A percentile compares a stretch with the other conserved stretches of the same genome.
Evolutionary conservation across 2,113 vertebrate species (phyloP).

Genomic region (Neotragus pygmaeus): DNA sequence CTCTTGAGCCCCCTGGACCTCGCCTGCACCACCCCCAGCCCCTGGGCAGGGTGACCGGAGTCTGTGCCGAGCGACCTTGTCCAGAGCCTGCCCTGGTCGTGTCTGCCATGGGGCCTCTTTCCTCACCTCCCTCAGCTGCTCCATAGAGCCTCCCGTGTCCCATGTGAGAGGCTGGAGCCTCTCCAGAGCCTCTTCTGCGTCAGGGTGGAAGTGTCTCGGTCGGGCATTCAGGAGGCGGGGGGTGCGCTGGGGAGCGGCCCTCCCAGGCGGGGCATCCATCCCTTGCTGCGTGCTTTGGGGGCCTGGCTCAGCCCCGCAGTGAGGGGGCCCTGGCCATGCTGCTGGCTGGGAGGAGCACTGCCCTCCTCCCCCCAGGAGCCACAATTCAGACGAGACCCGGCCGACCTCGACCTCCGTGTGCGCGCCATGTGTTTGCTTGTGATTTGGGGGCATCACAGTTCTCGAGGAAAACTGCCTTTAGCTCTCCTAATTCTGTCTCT

Average conservation of each 20-base stretch:
- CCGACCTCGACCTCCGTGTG: fast-evolving
- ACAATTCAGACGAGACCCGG: fast-evolving
- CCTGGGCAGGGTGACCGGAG: background rate
- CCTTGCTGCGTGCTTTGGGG: background rate
- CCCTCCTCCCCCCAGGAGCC: fast-evolving
- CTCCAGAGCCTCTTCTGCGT: too few relatives aligned
- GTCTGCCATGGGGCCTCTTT: background rate
- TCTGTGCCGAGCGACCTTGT: fast-evolving
- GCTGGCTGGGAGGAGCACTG: background rate
- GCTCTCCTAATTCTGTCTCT: too few relatives aligned
- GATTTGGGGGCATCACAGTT: fast-evolving
- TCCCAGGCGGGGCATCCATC: background rate
- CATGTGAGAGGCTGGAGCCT: background rate
- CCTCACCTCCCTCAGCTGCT: background rate
- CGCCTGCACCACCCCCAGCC: fast-evolving
- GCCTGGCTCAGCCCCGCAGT: background rate
- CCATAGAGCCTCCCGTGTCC: background rate
- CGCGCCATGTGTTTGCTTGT: fast-evolving
- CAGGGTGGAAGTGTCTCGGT: background rate
- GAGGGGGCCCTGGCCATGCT: background rate
- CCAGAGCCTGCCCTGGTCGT: background rate
- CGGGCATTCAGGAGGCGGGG: fast-evolving
- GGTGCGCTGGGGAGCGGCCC: too few relatives aligned
- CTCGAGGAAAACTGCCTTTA: fast-evolving
- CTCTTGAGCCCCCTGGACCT: background rate